Percentiles rank a stretch among this genome's conserved stretches.
Conservation (phyloP, 1,140 invertebrate genomes). For the Xylocopa sonorina region DNA sequence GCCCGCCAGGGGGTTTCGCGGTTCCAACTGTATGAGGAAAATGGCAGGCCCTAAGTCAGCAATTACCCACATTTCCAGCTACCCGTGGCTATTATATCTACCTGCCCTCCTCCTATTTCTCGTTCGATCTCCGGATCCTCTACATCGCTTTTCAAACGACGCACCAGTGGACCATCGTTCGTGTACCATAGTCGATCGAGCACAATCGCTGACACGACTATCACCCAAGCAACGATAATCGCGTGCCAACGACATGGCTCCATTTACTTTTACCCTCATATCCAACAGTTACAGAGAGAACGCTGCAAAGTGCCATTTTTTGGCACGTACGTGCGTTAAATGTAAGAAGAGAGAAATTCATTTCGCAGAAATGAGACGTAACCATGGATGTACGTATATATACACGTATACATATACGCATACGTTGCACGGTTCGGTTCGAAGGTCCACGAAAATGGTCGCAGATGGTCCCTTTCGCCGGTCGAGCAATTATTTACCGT, state of each 20-base stretch:
- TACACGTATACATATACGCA: too few species aligned
- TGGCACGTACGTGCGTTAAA: too few species aligned
- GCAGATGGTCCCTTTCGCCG: constrained; percentile 14
- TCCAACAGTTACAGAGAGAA: too few species aligned
- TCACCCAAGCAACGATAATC: too few species aligned
- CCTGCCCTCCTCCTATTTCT: constrained; percentile 41
- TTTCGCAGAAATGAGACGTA: too few species aligned
- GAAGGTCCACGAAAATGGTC: not conserved
- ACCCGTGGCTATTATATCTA: constrained; percentile 59
- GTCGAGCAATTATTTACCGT: constrained; percentile 49
- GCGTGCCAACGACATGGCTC: too few species aligned
- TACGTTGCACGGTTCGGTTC: too few species aligned
- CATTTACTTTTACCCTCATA: too few species aligned
- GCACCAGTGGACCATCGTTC: too few species aligned
- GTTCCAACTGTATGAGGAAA: constrained; percentile 72
- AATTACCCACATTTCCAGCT: constrained; percentile 74
- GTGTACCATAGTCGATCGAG: not conserved
- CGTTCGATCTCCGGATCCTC: constrained; percentile 12
- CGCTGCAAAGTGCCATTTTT: too few species aligned
- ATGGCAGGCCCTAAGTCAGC: constrained; percentile 78
- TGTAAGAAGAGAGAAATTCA: too few species aligned
- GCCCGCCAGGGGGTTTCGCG: constrained; percentile 75
- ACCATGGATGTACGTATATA: too few species aligned
- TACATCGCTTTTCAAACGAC: constrained; percentile 54
- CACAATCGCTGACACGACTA: not conserved